Base-by-base conservation (phyloP, 1,140 invertebrate genomes). In the Caenorhabditis briggsae region DNA sequence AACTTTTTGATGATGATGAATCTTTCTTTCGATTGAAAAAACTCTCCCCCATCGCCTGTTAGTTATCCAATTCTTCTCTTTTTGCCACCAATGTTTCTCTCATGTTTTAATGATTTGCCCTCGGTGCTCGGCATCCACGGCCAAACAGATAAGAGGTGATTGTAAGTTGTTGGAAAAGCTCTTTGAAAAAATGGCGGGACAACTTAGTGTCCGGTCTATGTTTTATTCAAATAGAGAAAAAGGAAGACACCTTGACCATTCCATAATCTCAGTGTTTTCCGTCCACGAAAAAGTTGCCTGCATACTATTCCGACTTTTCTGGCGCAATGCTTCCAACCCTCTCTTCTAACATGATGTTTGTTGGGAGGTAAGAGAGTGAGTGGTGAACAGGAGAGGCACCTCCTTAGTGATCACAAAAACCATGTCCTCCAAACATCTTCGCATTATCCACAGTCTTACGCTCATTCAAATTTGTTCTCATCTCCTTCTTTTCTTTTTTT, bases 71-170 rank as follows among this genome's bases (percentile, higher is more conserved):
- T 33, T 33, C 33, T 33, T 33, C 33, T 33, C 33, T 33, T 33
- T 33, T 33, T 33, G 33, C 33, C 33, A 41, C 41, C 64, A 70
- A 78, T 78, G 43, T 50, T 78, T 50, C 46, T 41, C 70, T 78
- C 70, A 78, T 78, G 70, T 78, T 53, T 78, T 78, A 78, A 78
- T 78, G 70, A 78, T 78, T 78, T 50, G 43, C 23, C 70, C n/a
- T 16, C 7, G 70, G 70, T 78, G 70, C 46, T 50, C 20, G 46
- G 8, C 70, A 33, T 78, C 70, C 70, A 50, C 70, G 50, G 43
- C 20, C 70, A 46, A 78, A 78, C 70, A 78, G 70, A 78, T 78
- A 78, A 78, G 70, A 78, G 70, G 70, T 78, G 70, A 78, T 78
- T 78, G 70, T 78, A 78, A 78, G 43, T 78, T 46, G 70, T 46